Evolutionary conservation across 1,140 invertebrate species (phyloP).

Genomic region (Musca domestica): DNA sequence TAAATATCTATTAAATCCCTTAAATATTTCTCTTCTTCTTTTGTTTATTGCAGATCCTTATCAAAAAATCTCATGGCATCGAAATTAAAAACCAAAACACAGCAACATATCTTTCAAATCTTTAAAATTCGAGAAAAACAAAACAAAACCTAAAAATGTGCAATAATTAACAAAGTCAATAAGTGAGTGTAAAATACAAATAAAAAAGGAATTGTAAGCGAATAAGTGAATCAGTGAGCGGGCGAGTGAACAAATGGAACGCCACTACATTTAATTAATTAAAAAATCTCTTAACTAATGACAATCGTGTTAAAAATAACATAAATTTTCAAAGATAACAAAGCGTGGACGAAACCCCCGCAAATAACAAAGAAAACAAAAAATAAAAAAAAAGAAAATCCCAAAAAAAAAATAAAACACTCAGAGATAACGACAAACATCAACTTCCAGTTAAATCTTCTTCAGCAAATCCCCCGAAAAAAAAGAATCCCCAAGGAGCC

Average conservation of each 20-base stretch:
- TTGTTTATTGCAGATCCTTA: background rate
- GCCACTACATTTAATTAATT: slow-evolving; percentile 14
- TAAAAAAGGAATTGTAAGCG: too few relatives aligned
- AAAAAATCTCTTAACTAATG: slow-evolving; percentile 19
- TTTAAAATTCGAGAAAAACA: slow-evolving; percentile 1
- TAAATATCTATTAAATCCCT: too few relatives aligned
- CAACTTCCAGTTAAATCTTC: background rate
- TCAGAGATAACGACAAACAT: background rate
- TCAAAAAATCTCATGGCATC: background rate
- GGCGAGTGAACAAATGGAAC: background rate
- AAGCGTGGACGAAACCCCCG: slow-evolving; percentile 8
- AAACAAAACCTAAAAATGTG: slow-evolving; percentile 4
- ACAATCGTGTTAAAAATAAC: slow-evolving; percentile 20
- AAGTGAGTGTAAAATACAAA: background rate
- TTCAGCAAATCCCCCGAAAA: background rate
- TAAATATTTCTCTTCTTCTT: too few relatives aligned
- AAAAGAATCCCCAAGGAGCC: slow-evolving; percentile 12
- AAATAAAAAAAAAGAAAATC: slow-evolving; percentile 18
- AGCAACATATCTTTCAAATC: background rate
- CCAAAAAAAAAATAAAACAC: background rate
- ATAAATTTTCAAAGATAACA: slow-evolving; percentile 17
- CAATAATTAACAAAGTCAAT: slow-evolving; percentile 11
- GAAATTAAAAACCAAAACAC: background rate
- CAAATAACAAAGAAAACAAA: background rate
- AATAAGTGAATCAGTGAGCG: background rate